Percentiles rank a stretch among this genome's conserved stretches.
Conservation (phyloP, 1,140 invertebrate genomes). For the Oryzaephilus surinamensis region DNA sequence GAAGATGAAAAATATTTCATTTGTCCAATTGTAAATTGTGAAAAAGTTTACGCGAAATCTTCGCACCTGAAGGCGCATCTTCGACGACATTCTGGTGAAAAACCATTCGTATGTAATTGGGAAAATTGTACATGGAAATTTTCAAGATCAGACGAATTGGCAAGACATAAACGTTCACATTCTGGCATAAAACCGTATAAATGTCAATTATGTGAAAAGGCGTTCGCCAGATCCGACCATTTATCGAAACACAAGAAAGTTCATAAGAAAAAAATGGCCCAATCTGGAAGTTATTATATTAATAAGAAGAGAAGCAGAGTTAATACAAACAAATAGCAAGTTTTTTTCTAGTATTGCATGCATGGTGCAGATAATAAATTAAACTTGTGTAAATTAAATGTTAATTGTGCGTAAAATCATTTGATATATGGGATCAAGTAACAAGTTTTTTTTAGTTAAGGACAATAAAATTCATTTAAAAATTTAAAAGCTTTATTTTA, state of each 20-base stretch:
- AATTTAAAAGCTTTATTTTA: no score
- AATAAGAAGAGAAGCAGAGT: no score
- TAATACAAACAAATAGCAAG: no score
- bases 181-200: slow-evolving; percentile 79
- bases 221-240: slow-evolving; percentile 83
- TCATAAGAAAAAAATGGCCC: slow-evolving; percentile 50
- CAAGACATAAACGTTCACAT: slow-evolving; percentile 69
- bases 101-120: slow-evolving; percentile 87
- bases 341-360: no score
- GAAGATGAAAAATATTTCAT: slow-evolving; percentile 39
- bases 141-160: slow-evolving; percentile 86
- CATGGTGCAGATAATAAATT: no score
- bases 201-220: slow-evolving; percentile 72
- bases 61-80: slow-evolving; percentile 91
- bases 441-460: no score
- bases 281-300: slow-evolving; percentile 30
- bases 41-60: slow-evolving; percentile 80
- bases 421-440: no score
- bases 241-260: slow-evolving; percentile 83
- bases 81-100: slow-evolving; percentile 87
- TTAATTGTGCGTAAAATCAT: no score
- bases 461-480: no score
- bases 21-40: slow-evolving; percentile 48
- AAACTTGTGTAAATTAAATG: no score
- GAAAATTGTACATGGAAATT: slow-evolving; percentile 88